phyloP scores from a whole-genome alignment of 2,888 invertebrate genomes.

The Endomychus coccineus region DNA sequence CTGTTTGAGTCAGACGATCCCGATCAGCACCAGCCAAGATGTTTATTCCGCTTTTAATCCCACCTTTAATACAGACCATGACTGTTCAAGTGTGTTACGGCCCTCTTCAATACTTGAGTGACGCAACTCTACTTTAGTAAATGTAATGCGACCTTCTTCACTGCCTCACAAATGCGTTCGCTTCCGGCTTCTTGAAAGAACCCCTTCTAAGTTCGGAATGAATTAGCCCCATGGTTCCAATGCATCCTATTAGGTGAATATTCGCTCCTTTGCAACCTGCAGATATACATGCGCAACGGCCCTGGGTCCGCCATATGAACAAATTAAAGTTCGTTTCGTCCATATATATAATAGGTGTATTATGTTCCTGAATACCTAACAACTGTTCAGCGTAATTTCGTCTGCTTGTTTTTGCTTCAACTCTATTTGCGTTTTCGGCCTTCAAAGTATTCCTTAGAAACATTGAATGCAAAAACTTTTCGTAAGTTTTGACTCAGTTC shows the following conservation, averaged over 20 bases:
- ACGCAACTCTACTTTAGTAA: constrained; percentile 1
- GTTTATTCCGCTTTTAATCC: constrained; percentile 2
- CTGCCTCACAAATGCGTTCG: constrained; percentile 1
- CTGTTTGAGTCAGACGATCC: constrained; percentile 3
- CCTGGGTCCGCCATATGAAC: constrained; percentile 10
- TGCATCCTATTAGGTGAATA: constrained; percentile 8
- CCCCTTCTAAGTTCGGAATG: constrained; percentile 2
- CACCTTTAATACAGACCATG: constrained; percentile 1
- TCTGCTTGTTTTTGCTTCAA: constrained; percentile 7
- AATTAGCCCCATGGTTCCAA: background rate
- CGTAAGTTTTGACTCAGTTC: too few species aligned
- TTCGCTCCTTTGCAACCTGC: constrained; percentile 12
- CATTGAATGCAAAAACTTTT: constrained; percentile 5
- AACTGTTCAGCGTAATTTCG: constrained; percentile 10
- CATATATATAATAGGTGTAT: too few species aligned
- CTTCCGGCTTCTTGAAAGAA: constrained; percentile 5
- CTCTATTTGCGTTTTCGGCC: constrained; percentile 1
- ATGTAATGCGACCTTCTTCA: background rate
- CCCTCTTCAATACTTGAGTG: background rate
- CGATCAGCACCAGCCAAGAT: constrained; percentile 6
- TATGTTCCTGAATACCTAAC: constrained; percentile 2
- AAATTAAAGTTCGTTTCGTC: constrained; percentile 9
- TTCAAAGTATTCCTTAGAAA: constrained; percentile 12
- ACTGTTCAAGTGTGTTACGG: constrained; percentile 3
- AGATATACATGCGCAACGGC: constrained; percentile 10